Percentiles rank a stretch among this genome's conserved stretches.
These are phyloP conservation scores for Nysson spinosus DNA, from an alignment of 2,888 invertebrate genomes.

Conservation along the genomic window DNA sequence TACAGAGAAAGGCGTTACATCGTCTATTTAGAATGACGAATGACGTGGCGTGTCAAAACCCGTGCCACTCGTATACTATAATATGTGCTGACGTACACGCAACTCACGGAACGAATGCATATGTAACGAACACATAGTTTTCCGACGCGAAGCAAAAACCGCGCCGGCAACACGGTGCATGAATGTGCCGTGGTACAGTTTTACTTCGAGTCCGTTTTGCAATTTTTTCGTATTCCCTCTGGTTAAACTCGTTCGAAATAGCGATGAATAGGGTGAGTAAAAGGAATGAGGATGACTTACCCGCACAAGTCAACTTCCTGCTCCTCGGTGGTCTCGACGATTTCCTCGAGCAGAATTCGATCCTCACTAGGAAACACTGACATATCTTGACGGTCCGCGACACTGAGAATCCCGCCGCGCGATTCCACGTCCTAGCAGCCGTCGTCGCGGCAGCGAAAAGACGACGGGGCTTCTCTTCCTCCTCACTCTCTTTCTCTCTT, in stretches of 20 bases:
- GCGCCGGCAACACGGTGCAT: too few species aligned
- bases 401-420: conserved; percentile 56
- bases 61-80: conserved; percentile 7
- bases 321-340: conserved; percentile 79
- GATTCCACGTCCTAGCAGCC: conserved; percentile 52
- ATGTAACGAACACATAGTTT: conserved; percentile 16
- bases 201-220: too few species aligned
- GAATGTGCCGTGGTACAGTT: too few species aligned
- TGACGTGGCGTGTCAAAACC: conserved; percentile 45
- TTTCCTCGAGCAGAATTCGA: conserved; percentile 79
- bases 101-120: neutral
- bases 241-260: too few species aligned
- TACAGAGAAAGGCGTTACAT: conserved; percentile 8
- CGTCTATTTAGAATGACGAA: conserved; percentile 22
- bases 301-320: conserved; percentile 73
- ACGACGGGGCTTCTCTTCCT: conserved; percentile 41
- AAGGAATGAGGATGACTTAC: conserved; percentile 58
- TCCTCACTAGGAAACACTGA: conserved; percentile 80
- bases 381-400: conserved; percentile 75
- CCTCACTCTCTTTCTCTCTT: conserved; percentile 46
- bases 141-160: conserved; percentile 20
- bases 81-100: conserved; percentile 13
- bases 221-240: too few species aligned
- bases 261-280: neutral
- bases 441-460: conserved; percentile 50